Evolutionary conservation across 2,888 invertebrate genomes (phyloP), one percentile per base, ranked within the genome.

Genomic region (Sialis fuliginosa): DNA sequence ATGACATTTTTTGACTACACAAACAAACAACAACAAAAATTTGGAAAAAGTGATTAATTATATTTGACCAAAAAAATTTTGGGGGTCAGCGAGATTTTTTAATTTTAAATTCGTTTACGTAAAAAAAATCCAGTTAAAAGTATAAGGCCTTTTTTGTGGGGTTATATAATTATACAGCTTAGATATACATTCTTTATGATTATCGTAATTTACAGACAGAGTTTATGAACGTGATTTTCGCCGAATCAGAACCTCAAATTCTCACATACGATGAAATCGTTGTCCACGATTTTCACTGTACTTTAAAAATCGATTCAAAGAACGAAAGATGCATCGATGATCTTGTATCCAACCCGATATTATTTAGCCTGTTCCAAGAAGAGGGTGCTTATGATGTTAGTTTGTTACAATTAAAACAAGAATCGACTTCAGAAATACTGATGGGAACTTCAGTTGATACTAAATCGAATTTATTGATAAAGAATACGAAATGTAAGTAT

Each of bases 361-460:
- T 47, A 31, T 47, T 47, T 30, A 42, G 33, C 10, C 35, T 47
- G 22, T 47, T 12, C 42, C 42, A 47, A 47, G 33, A 37, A 10
- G 47, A 47, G 34, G 47, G 47, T 4, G 7, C 31, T 6, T 42
- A 35, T 13, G 42, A 42, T 45, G 12, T 30, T 6, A 37, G 7
- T 7, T n/a, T 13, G 22, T 12, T 39, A 32, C 31, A 9, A 6
- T n/a, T 10, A 34, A 39, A 45, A 39, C 6, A 5, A n/a, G 31
- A 39, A 39, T 35, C 47, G 42, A 8, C n/a, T 8, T 2, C 22
- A 33, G 35, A 40, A 41, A n/a, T 30, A 30, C 8, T 9, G 6
- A 2, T 35, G 6, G 42, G 30, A 6, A 5, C 12, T 7, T 6
- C 9, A 30, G 33, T 42, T 12, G 30, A 10, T n/a, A 42, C 10